Percentiles rank a stretch among this genome's conserved stretches.
Conservation (phyloP, 2,797 vertebrate species). For the Synaphobranchus kaupii region DNA sequence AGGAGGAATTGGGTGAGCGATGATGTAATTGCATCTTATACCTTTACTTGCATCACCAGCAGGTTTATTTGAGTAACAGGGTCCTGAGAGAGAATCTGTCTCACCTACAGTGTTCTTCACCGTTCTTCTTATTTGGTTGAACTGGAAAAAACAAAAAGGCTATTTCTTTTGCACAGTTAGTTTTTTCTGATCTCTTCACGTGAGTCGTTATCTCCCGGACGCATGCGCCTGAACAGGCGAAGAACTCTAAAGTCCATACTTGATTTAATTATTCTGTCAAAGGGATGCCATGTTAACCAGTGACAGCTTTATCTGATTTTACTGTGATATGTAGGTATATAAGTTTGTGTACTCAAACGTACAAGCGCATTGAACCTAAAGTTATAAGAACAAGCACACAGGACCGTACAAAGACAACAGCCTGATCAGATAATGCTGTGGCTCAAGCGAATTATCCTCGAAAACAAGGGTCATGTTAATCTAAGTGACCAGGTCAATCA, state of each 20-base stretch:
- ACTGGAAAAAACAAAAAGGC: too few species aligned
- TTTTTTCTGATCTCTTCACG: background rate
- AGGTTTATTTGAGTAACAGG: too few species aligned
- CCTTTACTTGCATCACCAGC: too few species aligned
- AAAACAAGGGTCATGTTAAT: background rate
- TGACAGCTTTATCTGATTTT: slow-evolving; percentile 46
- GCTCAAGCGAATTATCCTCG: background rate
- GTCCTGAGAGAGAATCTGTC: background rate
- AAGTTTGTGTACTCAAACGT: slow-evolving; percentile 18
- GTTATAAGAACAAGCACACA: slow-evolving; percentile 29
- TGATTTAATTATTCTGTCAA: slow-evolving; percentile 41
- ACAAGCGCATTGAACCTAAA: slow-evolving; percentile 31
- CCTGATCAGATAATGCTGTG: background rate
- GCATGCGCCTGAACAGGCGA: background rate
- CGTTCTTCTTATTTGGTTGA: too few species aligned
- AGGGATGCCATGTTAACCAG: slow-evolving; percentile 36
- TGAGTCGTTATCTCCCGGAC: background rate
- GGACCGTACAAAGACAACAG: background rate
- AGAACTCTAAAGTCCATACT: slow-evolving; percentile 28
- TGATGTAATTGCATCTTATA: too few species aligned
- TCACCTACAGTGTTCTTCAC: too few species aligned
- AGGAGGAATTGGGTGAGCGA: too few species aligned
- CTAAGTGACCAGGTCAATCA: too few species aligned
- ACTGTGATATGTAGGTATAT: slow-evolving; percentile 40
- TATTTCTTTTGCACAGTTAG: too few species aligned